Percentiles rank a stretch among this genome's conserved stretches.
Evolutionary conservation across 2,113 vertebrate genomes (phyloP).

Genomic region (Galbula dea): DNA sequence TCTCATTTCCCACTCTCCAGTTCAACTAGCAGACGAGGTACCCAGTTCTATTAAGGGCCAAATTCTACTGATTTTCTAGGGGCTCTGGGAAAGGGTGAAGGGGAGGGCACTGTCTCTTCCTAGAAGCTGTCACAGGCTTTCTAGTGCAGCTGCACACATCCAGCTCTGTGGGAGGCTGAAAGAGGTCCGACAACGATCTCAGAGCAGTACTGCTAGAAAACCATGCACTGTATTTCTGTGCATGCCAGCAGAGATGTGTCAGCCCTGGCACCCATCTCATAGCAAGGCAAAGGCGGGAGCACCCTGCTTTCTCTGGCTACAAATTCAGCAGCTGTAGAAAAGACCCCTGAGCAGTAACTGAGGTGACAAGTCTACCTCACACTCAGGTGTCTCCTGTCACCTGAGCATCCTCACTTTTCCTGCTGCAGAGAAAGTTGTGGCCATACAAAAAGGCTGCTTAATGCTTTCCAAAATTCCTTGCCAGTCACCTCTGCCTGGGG

Average conservation of each 20-base stretch:
- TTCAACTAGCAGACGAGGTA: not conserved
- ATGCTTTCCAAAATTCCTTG: not conserved
- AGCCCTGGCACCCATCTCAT: not conserved
- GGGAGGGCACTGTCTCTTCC: not conserved
- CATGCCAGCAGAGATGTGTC: not conserved
- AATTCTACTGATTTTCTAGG: not conserved
- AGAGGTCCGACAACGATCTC: not conserved
- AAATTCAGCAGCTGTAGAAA: not conserved
- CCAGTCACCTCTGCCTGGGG: not conserved
- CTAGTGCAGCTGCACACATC: not conserved
- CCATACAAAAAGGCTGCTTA: accelerated
- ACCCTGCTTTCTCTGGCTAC: not conserved
- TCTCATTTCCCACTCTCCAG: not conserved
- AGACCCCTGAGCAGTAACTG: not conserved
- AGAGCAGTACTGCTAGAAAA: not conserved
- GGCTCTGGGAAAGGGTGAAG: not conserved
- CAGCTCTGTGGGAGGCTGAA: not conserved
- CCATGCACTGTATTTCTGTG: accelerated
- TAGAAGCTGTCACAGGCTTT: not conserved
- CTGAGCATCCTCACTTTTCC: not conserved
- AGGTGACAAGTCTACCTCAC: not conserved
- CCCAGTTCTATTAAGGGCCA: not conserved
- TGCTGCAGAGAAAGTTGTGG: accelerated
- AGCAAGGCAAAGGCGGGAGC: not conserved
- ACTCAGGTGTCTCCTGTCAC: not conserved